A percentile compares a stretch with the other conserved stretches of the same genome.
Conservation (phyloP, 2,888 invertebrate species). For the Acanthoscelides obtectus region DNA sequence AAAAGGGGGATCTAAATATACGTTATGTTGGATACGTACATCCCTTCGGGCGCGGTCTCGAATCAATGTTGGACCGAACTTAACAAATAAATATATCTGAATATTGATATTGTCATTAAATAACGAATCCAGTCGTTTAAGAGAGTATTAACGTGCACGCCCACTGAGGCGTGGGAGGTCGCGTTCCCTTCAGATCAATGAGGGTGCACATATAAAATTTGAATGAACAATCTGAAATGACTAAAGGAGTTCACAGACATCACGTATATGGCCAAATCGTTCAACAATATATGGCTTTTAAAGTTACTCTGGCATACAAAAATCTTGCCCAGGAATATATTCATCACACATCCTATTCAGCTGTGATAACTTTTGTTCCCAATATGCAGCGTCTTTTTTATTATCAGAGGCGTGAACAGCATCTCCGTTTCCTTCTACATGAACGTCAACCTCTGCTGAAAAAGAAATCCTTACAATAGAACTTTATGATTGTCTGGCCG, state of each 20-base stretch:
- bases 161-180: too few species aligned
- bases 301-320: background rate
- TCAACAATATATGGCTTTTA: background rate
- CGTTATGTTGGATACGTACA: background rate
- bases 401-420: background rate
- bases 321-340: background rate
- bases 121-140: too few species aligned
- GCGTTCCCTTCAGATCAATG: too few species aligned
- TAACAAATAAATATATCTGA: too few species aligned
- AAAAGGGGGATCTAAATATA: background rate
- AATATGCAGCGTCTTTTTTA: background rate
- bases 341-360: background rate
- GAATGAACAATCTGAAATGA: background rate
- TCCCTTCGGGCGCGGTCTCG: too few species aligned
- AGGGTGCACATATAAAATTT: too few species aligned
- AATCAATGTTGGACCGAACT: too few species aligned
- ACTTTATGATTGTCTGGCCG: too few species aligned
- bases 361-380: background rate
- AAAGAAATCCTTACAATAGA: too few species aligned
- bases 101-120: too few species aligned
- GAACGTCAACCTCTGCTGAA: background rate
- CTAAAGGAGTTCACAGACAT: background rate
- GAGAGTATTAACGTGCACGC: too few species aligned
- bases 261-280: background rate
- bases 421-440: background rate